Base-by-base conservation (phyloP, 2,113 vertebrate species). In the Sebastes fasciatus region DNA sequence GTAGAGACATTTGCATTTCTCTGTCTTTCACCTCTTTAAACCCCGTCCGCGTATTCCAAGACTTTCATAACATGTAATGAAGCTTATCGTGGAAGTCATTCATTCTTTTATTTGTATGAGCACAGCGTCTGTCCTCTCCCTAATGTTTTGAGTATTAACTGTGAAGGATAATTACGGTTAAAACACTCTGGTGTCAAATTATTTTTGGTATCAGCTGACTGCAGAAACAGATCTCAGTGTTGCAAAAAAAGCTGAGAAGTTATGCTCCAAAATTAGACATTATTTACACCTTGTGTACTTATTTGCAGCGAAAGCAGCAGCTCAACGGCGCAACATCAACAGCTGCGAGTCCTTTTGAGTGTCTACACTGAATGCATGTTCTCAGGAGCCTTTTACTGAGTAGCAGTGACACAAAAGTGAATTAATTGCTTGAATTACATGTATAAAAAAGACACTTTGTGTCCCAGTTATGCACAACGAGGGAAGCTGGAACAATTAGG, bases 251-350 rank as follows among this genome's bases (percentile, higher is more conserved):
- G 4, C 23, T 26, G 19, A 43, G 8, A 66, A 40, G 21, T 60
- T 66, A 23, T 26, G 42, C n/a, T 58, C n/a, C 11, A 40, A 21
- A 66, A 21, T 12, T 11, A 65, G 62, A 54, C 6, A 60, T 40
- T 81, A 60, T 78, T 76, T 34, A 68, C 75, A 74, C 62, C 13
- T 78, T 49, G 63, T 82, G 43, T 13, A n/a, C 60, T 68, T 14
- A 12, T 73, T 71, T 26, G 13, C 34, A 21, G 70, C 9, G n/a
- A 14, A 76, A 72, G 72, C 40, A 69, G 49, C 60, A 74, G 23
- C 2, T 75, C 14, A 12, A 4, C 0, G n/a, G n/a, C 5, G 4
- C 14, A 26, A 23, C 23, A n/a, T 42, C 26, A 46, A 48, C 54
- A 45, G 74, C 78, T 54, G 61, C 9, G 0, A 16, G 13, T 23